Conservation (phyloP, 1,140 invertebrate genomes). For the Hylaeus anthracinus region DNA sequence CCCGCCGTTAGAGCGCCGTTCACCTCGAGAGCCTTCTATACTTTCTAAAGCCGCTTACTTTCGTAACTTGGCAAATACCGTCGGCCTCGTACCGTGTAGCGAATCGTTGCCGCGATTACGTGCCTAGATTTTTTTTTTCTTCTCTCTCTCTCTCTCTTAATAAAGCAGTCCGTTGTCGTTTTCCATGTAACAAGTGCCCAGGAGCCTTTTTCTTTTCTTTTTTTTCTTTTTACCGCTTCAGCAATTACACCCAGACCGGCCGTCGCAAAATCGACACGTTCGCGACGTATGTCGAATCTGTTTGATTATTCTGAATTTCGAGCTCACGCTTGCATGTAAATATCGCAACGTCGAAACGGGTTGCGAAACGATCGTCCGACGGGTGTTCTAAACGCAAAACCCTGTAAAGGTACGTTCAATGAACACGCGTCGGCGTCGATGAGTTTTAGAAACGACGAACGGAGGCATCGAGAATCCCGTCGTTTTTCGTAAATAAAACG, state of each 20-base stretch:
- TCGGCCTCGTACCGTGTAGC: constrained; percentile 41
- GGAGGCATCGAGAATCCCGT: not conserved
- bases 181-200: constrained; percentile 25
- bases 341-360: too few species aligned
- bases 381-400: not conserved
- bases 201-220: not conserved
- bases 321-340: too few species aligned
- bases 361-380: not conserved
- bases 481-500: not conserved
- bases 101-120: constrained; percentile 31
- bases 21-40: constrained; percentile 75
- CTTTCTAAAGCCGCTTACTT: constrained; percentile 81
- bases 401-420: not conserved
- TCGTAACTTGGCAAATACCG: constrained; percentile 73
- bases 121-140: constrained; percentile 5
- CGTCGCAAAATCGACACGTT: too few species aligned
- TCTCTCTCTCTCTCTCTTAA: not conserved
- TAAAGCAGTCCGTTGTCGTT: constrained; percentile 21
- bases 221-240: not conserved
- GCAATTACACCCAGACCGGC: too few species aligned
- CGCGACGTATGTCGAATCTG: too few species aligned
- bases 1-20: constrained; percentile 66
- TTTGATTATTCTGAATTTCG: too few species aligned
- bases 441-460: not conserved
- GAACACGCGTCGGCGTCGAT: too few species aligned